Base-by-base conservation (phyloP, 2,888 invertebrate genomes). In the Halictus quadricinctus region DNA sequence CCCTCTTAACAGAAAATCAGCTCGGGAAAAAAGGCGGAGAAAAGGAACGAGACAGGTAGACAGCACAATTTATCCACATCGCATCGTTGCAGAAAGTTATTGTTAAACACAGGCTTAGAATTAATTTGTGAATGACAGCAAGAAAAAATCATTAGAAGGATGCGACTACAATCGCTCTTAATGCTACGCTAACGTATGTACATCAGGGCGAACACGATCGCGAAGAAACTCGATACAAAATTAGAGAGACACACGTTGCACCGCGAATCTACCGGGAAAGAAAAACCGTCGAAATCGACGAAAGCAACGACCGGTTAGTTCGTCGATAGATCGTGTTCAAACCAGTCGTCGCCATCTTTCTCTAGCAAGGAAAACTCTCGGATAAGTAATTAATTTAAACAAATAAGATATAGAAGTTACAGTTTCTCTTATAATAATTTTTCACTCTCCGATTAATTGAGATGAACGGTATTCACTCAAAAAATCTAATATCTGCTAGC, bases 171-270 rank as follows among this genome's bases (percentile, higher is more conserved):
- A 77, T 78, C 76, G 73, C 83, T 79, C 70, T 87, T 86, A 88
- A 86, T 70, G 74, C 77, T 88, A 88, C 74, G 66, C 87, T 91
- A 92, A 92, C 86, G 86, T 93, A 93, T 93, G 92, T 93, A 93
- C 93, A 93, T 83, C 86, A 80, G 82, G 88, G 58, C 64, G 60
- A 86, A 79, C 84, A 76, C 76, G 80, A 87, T 80, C 83, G 80
- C 78, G 84, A 88, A 75, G 66, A 84, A 88, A 84, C 72, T 80
- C 76, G 70, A 76, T 80, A 79, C 46, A 79, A 60, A 58, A 12
- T 72, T 29, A 58, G n/a, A 50, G 76, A 80, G 76, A 80, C 73
- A 75, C 72, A 83, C 60, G 76, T 84, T 79, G 79, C 72, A 81
- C 76, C 78, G 43, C 72, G 70, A 66, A 50, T 64, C 66, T 73